Conservation (phyloP, 2,888 invertebrate species). For the Calameuta filiformis region DNA sequence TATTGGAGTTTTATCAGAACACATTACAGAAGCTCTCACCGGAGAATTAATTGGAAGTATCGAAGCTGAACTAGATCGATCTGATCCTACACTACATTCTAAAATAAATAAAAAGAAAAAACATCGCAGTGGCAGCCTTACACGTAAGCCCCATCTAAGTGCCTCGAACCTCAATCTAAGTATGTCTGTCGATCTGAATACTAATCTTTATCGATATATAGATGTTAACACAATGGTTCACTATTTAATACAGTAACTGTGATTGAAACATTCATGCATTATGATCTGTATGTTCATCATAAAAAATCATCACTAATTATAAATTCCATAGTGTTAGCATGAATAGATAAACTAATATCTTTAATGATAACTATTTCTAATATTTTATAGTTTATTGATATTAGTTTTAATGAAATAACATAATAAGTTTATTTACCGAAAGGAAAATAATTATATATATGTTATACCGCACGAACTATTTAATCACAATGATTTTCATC, state of each 20-base stretch:
- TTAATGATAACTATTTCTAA: constrained; percentile 10
- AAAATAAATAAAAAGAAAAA: constrained; percentile 73
- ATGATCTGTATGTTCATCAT: not conserved
- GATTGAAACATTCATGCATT: not conserved
- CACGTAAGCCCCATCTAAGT: constrained; percentile 72
- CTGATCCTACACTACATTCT: constrained; percentile 43
- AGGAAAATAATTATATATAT: constrained; percentile 17
- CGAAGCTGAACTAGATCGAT: constrained; percentile 53
- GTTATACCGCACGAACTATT: not conserved
- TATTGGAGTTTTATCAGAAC: constrained; percentile 79
- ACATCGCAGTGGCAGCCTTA: constrained; percentile 87
- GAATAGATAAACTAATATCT: not conserved
- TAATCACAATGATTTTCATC: constrained; percentile 29
- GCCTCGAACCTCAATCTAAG: constrained; percentile 50
- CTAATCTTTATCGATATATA: not conserved
- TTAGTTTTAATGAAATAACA: constrained; percentile 4
- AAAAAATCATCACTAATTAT: not conserved
- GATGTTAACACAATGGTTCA: not conserved
- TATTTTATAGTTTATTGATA: constrained; percentile 17
- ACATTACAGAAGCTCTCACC: constrained; percentile 66
- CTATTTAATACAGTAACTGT: not conserved
- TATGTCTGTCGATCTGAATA: constrained; percentile 34
- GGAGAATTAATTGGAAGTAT: constrained; percentile 51
- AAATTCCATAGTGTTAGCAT: not conserved
- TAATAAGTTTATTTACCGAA: not conserved